phyloP scores from a whole-genome alignment of 2,888 invertebrate genomes.

The Drosophila atripex region DNA sequence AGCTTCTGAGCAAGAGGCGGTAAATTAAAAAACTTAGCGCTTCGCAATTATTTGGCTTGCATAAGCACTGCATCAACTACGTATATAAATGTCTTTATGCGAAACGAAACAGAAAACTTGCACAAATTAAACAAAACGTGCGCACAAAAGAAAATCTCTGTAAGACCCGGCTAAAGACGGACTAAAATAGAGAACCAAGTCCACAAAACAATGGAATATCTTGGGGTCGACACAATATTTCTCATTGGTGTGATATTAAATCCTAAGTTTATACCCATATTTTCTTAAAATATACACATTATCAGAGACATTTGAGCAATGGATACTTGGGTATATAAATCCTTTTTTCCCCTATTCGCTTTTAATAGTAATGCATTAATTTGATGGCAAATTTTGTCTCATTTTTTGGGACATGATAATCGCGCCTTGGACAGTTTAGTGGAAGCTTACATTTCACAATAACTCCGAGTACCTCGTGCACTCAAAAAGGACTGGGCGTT shows the following conservation, averaged over 20 bases:
- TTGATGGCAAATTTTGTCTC: background rate
- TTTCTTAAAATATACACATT: background rate
- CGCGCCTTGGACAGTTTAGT: background rate
- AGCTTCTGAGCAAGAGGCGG: constrained; percentile 24
- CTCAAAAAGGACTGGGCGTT: constrained; percentile 17
- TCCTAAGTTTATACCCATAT: background rate
- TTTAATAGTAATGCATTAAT: too few species aligned
- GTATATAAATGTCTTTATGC: constrained; percentile 16
- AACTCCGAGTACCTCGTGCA: constrained; percentile 20
- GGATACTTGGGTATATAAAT: too few species aligned
- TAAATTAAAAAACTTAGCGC: constrained; percentile 72
- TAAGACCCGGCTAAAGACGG: constrained; percentile 22
- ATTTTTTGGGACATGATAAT: constrained; percentile 3
- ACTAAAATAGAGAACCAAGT: constrained; percentile 10
- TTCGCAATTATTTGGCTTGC: constrained; percentile 71
- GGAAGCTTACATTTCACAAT: constrained; percentile 18
- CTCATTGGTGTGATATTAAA: constrained; percentile 8
- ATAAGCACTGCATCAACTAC: constrained; percentile 51
- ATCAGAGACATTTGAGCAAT: background rate
- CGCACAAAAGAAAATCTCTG: constrained; percentile 57
- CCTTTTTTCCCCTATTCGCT: background rate
- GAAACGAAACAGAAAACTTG: constrained; percentile 42
- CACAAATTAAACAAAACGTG: constrained; percentile 67
- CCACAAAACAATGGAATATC: constrained; percentile 7
- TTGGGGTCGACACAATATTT: constrained; percentile 20